Evolutionary conservation across 2,113 vertebrate species (phyloP), one percentile per base, ranked within the genome.

Genomic region (Perca flavescens): DNA sequence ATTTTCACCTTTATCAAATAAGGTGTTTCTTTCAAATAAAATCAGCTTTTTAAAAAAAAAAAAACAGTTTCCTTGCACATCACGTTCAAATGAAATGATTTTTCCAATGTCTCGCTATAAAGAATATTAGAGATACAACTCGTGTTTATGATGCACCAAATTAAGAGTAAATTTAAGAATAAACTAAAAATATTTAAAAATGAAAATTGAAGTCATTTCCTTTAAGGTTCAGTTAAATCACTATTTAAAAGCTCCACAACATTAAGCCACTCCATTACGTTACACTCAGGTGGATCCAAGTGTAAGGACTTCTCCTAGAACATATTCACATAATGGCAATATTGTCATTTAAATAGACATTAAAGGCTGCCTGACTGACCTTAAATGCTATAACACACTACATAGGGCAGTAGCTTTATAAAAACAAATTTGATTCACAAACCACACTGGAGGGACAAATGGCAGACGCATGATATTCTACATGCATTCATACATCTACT

Each of bases 271-370:
- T 36, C 1, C 31, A 25, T 50, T n/a, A 36, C 1, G 3, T 7
- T 34, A 15, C 17, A 34, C 11, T 36, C 19, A 25, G 50, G 6
- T 3, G 6, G 40, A 46, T 64, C 21, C 21, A 68, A 53, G 68
- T 57, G 21, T 21, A 36, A 16, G 36, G 13, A 62, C 31, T 12
- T 31, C 3, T 7, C 10, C 15, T 28, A 21, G 11, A 79, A 34
- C 53, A 72, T 46, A 13, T 28, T 19, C 3, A 25, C 25, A 56
- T 56, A 21, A 17, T 47, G 22, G 16, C 5, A 65, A 6, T 43
- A 43, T 15, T 43, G 3, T 0, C 9, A 56, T 80, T 47, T 58
- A 80, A 88, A 85, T 72, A 73, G 47, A 34, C 1, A 17, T 36
- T 49, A 9, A 49, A 50, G 1, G 12, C 36, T n/a, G 7, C 15